Evolutionary conservation across 2,797 vertebrate species (phyloP), one percentile per base, ranked within the genome.

Genomic region (Hydrophis major): DNA sequence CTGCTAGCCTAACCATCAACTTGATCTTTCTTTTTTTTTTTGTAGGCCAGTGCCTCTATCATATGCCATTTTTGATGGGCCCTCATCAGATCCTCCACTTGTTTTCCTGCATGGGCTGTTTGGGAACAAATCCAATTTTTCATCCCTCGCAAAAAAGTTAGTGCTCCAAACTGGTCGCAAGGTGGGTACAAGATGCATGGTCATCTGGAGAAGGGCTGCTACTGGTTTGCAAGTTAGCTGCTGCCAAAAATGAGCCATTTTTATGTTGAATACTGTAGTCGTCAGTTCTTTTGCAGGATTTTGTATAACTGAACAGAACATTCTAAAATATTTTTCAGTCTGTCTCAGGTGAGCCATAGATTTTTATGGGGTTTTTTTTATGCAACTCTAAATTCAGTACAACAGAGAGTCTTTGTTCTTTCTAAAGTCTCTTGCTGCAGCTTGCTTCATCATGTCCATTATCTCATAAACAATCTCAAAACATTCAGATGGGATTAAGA

Each of bases 51-150:
- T 99, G 94, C 98, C 95, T 66, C 94, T 99, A 94, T 98, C 98
- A 63, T 98, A 99, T 55, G 97, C 97, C 3, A 98, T 99, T 92
- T 97, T 98, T 25, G 98, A 98, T 22, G 98, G 98, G 32, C 98
- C 96, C 42, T 97, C 96, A 11, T 96, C 98, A 4, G 97, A 94
- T 87, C 97, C 97, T 1, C 99, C 99, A 25, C 95, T 99, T 4
- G 97, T 99, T 93, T 98, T 99, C 93, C 98, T 99, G 6, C 99
- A 99, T 0, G 99, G 99, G n/a, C 98, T 99, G 61, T 99, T 99
- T 94, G 99, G 99, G 90, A 98, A 98, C 97, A 99, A 98, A 94
- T 97, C 98, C 66, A 99, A 99, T 97, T 99, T 99, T 95, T 98
- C 98, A 86, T 98, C 98, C 0, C 98, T 99, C 90, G 98, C 98